Conservation (phyloP, 2,888 invertebrate genomes). For the Chymomyza caudatula region DNA sequence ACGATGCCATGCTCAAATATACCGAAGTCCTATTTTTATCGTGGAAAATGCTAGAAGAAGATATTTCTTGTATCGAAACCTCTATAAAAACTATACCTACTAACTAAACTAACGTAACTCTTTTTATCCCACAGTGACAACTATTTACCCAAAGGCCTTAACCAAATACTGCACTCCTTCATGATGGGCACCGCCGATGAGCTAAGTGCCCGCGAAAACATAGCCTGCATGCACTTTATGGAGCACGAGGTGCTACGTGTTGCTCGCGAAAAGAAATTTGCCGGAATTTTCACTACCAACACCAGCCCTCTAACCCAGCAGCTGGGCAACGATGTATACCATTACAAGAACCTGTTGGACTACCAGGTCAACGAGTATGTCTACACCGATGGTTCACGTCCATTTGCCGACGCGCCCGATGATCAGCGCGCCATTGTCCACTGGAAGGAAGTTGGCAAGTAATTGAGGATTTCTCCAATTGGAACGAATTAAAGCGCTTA, state of each 20-base stretch:
- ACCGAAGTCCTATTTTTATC: too few species aligned
- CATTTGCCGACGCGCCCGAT: slow-evolving; percentile 87
- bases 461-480: slow-evolving; percentile 3
- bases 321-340: slow-evolving; percentile 87
- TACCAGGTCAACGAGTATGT: slow-evolving; percentile 90
- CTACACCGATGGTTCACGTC: slow-evolving; percentile 84
- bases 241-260: slow-evolving; percentile 86
- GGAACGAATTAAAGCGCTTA: slow-evolving; percentile 50
- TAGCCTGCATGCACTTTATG: slow-evolving; percentile 87
- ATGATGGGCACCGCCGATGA: slow-evolving; percentile 90
- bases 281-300: slow-evolving; percentile 90
- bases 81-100: not conserved
- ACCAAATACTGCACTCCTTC: slow-evolving; percentile 88
- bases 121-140: slow-evolving; percentile 78
- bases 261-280: slow-evolving; percentile 83
- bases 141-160: slow-evolving; percentile 82
- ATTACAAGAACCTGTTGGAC: slow-evolving; percentile 86
- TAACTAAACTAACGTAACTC: not conserved
- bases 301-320: slow-evolving; percentile 94
- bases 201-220: slow-evolving; percentile 85
- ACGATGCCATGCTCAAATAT: too few species aligned
- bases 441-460: slow-evolving; percentile 82
- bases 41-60: too few species aligned
- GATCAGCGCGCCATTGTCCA: slow-evolving; percentile 87
- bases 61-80: too few species aligned